phyloP scores from a whole-genome alignment of 2,888 invertebrate species.

The Drosophila mulleri region DNA sequence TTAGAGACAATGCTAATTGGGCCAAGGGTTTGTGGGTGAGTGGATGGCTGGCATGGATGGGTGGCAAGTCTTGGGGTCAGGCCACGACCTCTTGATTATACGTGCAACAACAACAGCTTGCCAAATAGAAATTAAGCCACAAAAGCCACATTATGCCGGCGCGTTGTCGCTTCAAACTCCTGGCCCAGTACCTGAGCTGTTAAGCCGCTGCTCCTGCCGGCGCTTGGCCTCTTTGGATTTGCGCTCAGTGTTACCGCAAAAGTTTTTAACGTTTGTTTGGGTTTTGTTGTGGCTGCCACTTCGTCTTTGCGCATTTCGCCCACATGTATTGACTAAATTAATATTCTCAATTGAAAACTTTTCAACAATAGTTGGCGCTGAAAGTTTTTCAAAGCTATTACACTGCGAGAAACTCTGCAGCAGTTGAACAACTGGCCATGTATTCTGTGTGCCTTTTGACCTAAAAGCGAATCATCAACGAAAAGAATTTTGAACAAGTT shows the following conservation, averaged over 20 bases:
- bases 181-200: constrained; percentile 23
- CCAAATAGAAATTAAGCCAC: constrained; percentile 75
- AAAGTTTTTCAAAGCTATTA: constrained; percentile 77
- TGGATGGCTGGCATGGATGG: background rate
- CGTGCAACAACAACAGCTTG: constrained; percentile 64
- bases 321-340: constrained; percentile 82
- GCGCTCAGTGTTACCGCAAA: constrained; percentile 72
- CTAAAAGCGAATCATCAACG: background rate
- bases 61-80: constrained; percentile 25
- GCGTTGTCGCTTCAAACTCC: constrained; percentile 55
- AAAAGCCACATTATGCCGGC: constrained; percentile 79
- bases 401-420: constrained; percentile 51
- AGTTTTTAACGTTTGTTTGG: constrained; percentile 76
- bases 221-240: constrained; percentile 58
- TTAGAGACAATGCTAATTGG: constrained; percentile 77
- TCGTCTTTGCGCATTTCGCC: constrained; percentile 63
- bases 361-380: constrained; percentile 75
- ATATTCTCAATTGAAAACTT: constrained; percentile 81
- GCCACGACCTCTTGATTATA: constrained; percentile 55
- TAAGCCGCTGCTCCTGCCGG: constrained; percentile 30
- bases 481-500: background rate
- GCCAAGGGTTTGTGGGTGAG: constrained; percentile 35
- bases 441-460: background rate
- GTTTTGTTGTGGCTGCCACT: constrained; percentile 56
- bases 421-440: background rate